These are phyloP conservation scores for Zaprionus capensis DNA, from an alignment of 1,140 invertebrate genomes.

Conservation along the genomic window DNA sequence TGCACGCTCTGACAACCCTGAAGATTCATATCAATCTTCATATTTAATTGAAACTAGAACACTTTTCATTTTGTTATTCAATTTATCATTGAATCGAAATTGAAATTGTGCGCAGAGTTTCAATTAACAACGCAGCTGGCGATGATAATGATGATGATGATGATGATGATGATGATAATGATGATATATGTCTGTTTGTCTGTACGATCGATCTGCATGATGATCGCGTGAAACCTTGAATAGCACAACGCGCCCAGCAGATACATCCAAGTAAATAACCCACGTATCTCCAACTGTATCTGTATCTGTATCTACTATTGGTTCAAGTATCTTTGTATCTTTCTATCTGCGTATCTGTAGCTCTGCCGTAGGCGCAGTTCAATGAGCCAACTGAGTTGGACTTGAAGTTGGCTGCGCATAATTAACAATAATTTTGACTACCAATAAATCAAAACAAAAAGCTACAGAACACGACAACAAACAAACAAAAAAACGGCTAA, in stretches of 20 bases:
- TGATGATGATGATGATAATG: constrained; percentile 7
- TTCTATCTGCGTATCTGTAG: not conserved
- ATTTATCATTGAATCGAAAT: constrained; percentile 18
- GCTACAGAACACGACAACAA: not conserved
- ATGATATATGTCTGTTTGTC: not conserved
- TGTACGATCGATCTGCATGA: not conserved
- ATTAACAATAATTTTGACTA: constrained; percentile 67
- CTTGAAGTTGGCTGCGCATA: constrained; percentile 64
- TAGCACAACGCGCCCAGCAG: constrained; percentile 17
- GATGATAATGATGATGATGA: not conserved
- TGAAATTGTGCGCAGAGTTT: constrained; percentile 17
- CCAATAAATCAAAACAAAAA: constrained; percentile 47
- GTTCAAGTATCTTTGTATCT: constrained; percentile 22
- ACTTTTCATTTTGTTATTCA: constrained; percentile 16
- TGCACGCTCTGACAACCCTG: not conserved
- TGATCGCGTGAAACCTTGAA: constrained; percentile 38
- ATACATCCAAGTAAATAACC: constrained; percentile 13
- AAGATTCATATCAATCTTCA: constrained; percentile 5
- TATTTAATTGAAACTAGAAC: constrained; percentile 25
- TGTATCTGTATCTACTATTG: constrained; percentile 26
- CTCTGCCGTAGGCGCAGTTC: constrained; percentile 69
- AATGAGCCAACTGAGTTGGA: constrained; percentile 61
- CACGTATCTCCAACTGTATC: constrained; percentile 12
- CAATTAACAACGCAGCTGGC: constrained; percentile 25
- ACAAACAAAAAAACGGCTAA: constrained; percentile 8